phyloP scores from a whole-genome alignment of 2,797 vertebrate genomes.

The Paramormyrops hopkinsi region DNA sequence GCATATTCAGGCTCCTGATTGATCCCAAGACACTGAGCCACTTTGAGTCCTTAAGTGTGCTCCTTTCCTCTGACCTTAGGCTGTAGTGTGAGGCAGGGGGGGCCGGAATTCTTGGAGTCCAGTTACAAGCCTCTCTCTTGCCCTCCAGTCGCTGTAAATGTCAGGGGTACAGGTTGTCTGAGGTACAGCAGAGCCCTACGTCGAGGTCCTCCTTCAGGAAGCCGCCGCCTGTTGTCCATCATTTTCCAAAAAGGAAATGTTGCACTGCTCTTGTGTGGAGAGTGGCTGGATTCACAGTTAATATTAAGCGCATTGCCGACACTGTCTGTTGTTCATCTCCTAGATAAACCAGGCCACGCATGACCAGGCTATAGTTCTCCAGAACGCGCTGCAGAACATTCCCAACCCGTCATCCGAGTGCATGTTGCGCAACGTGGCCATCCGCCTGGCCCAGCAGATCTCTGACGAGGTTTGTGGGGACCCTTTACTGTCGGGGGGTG shows the following conservation, averaged over 20 bases:
- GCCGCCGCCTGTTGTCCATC: neutral
- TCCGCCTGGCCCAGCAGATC: constrained; percentile 97
- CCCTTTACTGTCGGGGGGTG: constrained; percentile 9
- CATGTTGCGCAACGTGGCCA: constrained; percentile 97
- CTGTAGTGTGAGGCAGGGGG: neutral
- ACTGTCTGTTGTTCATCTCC: neutral
- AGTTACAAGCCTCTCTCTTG: constrained; percentile 22
- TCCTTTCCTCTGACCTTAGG: neutral
- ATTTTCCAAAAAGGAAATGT: neutral
- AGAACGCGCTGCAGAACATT: constrained; percentile 97
- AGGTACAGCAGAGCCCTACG: neutral
- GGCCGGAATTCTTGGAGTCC: constrained; percentile 16
- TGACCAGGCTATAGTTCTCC: constrained; percentile 96
- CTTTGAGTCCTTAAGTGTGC: neutral
- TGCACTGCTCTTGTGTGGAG: neutral
- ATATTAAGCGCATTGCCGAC: neutral
- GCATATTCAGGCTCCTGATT: neutral
- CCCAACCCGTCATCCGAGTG: constrained; percentile 97
- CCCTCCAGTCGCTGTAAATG: constrained; percentile 33
- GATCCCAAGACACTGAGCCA: constrained; percentile 25
- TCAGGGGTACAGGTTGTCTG: constrained; percentile 40
- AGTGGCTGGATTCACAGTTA: neutral
- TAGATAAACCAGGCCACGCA: constrained; percentile 95
- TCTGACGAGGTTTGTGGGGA: constrained; percentile 83
- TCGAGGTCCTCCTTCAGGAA: neutral